Evolutionary conservation across 2,113 vertebrate species (phyloP).

Genomic region (Onychostoma macrolepis): DNA sequence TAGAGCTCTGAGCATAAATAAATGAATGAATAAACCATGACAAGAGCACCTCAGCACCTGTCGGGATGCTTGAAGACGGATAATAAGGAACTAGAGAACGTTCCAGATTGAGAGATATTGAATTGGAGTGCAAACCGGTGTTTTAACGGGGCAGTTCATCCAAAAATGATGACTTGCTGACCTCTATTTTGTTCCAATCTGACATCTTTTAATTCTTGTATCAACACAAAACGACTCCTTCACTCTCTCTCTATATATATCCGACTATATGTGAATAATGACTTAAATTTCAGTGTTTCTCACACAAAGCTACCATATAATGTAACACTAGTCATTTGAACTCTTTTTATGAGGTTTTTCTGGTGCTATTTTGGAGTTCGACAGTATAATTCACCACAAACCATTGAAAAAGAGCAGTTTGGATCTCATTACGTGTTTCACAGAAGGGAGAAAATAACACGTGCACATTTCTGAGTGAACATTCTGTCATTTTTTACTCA

Average conservation of each 20-base stretch:
- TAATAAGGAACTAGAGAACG: constrained; percentile 36
- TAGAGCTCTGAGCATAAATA: constrained; percentile 47
- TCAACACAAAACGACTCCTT: neutral
- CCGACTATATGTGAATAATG: no score
- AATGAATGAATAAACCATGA: constrained; percentile 68
- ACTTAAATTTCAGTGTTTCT: neutral
- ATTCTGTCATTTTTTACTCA: no score
- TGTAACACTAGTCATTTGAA: neutral
- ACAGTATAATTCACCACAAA: neutral
- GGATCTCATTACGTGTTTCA: neutral
- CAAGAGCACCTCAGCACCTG: constrained; percentile 55
- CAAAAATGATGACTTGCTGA: neutral
- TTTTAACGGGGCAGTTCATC: neutral
- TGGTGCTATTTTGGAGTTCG: neutral
- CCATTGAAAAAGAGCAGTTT: neutral
- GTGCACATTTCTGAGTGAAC: neutral
- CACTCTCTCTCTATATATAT: no score
- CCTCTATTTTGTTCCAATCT: neutral
- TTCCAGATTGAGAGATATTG: constrained; percentile 20
- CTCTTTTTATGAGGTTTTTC: neutral
- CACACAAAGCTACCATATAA: no score
- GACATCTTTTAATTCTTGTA: neutral
- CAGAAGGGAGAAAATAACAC: neutral
- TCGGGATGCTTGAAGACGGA: constrained; percentile 21
- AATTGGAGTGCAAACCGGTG: neutral